phyloP scores from a whole-genome alignment of 2,113 vertebrate genomes.

The Petromus typicus region DNA sequence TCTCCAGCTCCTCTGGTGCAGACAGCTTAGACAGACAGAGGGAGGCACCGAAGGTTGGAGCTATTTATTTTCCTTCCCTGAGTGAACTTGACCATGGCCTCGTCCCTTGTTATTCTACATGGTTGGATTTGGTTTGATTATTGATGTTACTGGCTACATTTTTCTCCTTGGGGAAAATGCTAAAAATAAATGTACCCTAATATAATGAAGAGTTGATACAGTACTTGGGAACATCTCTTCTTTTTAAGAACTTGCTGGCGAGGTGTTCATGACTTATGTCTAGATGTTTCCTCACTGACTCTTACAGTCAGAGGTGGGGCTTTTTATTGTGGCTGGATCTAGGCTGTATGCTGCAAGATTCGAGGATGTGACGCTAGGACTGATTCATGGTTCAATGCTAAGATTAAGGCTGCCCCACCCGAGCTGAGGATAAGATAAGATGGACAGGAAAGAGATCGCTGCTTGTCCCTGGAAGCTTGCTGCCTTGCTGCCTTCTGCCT shows the following conservation, averaged over 20 bases:
- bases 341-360: not conserved
- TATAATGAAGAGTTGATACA: not conserved
- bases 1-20: not conserved
- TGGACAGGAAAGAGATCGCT: not conserved
- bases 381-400: not conserved
- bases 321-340: not conserved
- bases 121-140: not conserved
- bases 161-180: slow-evolving; percentile 15
- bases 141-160: not conserved
- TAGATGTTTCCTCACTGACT: not conserved
- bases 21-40: not conserved
- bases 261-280: not conserved
- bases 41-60: not conserved
- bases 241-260: not conserved
- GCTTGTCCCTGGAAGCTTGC: not conserved
- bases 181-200: not conserved
- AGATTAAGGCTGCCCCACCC: not conserved
- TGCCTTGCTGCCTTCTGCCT: not conserved
- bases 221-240: not conserved
- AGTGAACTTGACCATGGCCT: not conserved
- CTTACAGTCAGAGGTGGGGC: not conserved
- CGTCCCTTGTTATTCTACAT: not conserved
- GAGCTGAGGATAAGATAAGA: not conserved
- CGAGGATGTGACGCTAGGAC: not conserved
- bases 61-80: not conserved